Base-by-base conservation (phyloP, 2,888 invertebrate genomes). In the Sycophila texana region DNA sequence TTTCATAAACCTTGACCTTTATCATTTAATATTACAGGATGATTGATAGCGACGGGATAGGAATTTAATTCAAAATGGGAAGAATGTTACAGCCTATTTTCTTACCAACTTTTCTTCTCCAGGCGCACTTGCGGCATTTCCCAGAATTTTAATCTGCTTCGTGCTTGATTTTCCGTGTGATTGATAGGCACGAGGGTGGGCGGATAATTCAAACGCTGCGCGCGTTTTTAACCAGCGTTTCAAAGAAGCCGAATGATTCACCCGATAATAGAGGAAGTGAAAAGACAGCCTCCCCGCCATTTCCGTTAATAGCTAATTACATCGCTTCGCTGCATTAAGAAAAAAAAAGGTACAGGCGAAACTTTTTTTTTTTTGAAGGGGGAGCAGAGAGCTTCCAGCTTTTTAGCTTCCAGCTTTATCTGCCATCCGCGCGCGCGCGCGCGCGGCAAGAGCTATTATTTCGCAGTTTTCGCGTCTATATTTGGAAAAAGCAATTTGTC, bases 401-500 rank as follows among this genome's bases (percentile, higher is more conserved):
- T n/a, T n/a, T n/a, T 4, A 7, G 39, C 39, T 39, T 39, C 39
- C 30, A 30, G 39, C 39, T 39, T 39, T 10, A 10, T 1, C 10
- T 39, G 39, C 39, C 10, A 39, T 39, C 39, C 39, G 39, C 39
- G 39, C 7, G 39, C 30, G n/a, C 30, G 30, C 30, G 30, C 10
- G 39, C 26, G 3, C 26, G 39, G 39, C 39, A 39, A 7, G 39
- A 39, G 39, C 14, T 70, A 75, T 53, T 20, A 39, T 22, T 70
- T 63, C 39, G 61, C 47, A 13, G 18, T 63, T 39, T 30, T n/a
- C 14, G 26, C 53, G 55, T 73, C 49, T 47, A 7, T 55, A 57
- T 74, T 30, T 51, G 61, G 74, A 58, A 61, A 60, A 65, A 53
- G 65, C 70, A 74, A 79, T 79, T 74, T 60, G 53, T 71, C 53